Evolutionary conservation across 2,113 vertebrate genomes (phyloP).

Genomic region (Ammospiza caudacuta): DNA sequence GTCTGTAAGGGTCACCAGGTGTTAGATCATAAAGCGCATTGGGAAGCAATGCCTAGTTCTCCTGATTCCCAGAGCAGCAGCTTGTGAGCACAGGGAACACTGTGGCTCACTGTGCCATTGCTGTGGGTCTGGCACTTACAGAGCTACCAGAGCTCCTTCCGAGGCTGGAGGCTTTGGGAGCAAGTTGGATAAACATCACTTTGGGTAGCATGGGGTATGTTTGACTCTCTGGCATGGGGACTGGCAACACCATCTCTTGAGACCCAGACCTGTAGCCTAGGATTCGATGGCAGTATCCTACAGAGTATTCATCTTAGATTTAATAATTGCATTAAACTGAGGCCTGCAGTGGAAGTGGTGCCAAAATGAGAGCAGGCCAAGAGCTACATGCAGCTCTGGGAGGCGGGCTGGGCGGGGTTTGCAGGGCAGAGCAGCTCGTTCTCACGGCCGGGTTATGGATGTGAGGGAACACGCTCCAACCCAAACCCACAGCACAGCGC

Average conservation of each 20-base stretch:
- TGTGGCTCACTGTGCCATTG: neutral
- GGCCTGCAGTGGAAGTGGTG: neutral
- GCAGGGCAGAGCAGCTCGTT: neutral
- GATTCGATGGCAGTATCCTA: neutral
- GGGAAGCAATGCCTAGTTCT: neutral
- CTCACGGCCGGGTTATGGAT: neutral
- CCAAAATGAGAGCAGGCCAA: conserved; percentile 29
- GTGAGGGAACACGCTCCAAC: neutral
- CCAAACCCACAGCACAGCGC: neutral
- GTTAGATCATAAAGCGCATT: neutral
- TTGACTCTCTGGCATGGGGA: neutral
- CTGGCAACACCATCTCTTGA: neutral
- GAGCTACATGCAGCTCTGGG: neutral
- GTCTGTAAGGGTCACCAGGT: neutral
- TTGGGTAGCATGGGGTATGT: neutral
- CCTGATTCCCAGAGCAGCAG: neutral
- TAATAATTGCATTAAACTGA: conserved; percentile 34
- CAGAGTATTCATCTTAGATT: neutral
- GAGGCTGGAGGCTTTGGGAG: neutral
- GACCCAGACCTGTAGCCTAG: neutral
- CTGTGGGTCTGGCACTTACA: neutral
- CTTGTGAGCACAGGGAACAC: neutral
- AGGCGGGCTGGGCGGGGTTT: neutral
- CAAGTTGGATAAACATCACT: neutral
- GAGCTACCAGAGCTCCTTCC: neutral